Conservation (phyloP, 2,113 vertebrate species). For the Lipophrys pholis region DNA sequence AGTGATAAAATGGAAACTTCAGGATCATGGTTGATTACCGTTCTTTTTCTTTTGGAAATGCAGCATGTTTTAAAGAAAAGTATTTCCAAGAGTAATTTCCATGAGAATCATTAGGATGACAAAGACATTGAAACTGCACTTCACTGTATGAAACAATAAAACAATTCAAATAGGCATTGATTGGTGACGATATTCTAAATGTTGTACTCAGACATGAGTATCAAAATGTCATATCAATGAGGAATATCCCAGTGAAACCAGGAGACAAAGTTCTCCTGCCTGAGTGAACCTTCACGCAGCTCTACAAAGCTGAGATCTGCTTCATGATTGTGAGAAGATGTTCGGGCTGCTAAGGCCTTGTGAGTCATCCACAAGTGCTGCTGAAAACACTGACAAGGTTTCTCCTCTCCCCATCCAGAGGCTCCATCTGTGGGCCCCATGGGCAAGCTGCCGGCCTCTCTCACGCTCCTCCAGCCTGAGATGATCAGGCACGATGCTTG, state of each 20-base stretch:
- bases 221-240: too few relatives aligned
- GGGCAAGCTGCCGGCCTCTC: slow-evolving; percentile 69
- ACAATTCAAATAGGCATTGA: too few relatives aligned
- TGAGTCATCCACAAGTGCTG: slow-evolving; percentile 67
- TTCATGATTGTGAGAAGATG: slow-evolving; percentile 51
- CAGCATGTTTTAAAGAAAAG: too few relatives aligned
- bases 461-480: slow-evolving; percentile 67
- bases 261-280: slow-evolving; percentile 47
- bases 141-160: too few relatives aligned
- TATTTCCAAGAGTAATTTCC: too few relatives aligned
- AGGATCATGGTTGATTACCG: too few relatives aligned
- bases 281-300: slow-evolving; percentile 36
- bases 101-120: too few relatives aligned
- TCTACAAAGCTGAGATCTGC: slow-evolving; percentile 23
- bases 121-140: too few relatives aligned
- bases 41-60: too few relatives aligned
- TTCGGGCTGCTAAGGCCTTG: slow-evolving; percentile 36
- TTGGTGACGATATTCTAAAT: too few relatives aligned
- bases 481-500: slow-evolving; percentile 58
- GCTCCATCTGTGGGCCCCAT: slow-evolving; percentile 68
- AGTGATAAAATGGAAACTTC: too few relatives aligned
- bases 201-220: too few relatives aligned
- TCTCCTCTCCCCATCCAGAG: slow-evolving; percentile 58
- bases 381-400: slow-evolving; percentile 57
- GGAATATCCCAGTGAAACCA: slow-evolving; percentile 7